These are phyloP conservation scores for Smithornis capensis DNA, from an alignment of 2,113 vertebrate species.

Conservation along the genomic window DNA sequence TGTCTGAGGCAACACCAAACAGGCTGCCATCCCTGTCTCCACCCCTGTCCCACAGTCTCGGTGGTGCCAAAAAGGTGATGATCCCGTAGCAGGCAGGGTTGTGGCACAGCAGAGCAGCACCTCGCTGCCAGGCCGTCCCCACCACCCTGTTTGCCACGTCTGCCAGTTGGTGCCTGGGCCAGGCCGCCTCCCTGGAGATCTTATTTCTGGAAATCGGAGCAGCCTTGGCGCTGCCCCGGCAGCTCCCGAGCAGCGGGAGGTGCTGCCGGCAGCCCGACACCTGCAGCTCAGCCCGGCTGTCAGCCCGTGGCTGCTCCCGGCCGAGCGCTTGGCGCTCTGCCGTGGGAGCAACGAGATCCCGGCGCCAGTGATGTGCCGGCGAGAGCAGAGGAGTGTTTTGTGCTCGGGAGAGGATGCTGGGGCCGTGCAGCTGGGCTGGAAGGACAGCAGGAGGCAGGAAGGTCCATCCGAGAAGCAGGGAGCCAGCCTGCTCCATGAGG, in stretches of 20 bases:
- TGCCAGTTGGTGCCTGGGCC: conserved; percentile 40
- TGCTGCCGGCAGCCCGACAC: neutral
- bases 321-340: neutral
- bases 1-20: neutral
- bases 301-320: neutral
- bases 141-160: neutral
- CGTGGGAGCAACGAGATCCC: neutral
- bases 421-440: neutral
- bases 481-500: rapidly evolving
- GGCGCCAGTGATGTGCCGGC: neutral
- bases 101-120: rapidly evolving
- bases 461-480: neutral
- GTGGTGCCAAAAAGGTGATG: rapidly evolving
- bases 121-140: rapidly evolving
- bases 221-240: neutral
- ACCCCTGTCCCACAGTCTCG: neutral
- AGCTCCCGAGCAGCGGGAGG: neutral
- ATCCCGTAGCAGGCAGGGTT: neutral
- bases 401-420: neutral
- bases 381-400: neutral
- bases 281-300: conserved; percentile 1
- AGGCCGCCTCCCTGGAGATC: conserved; percentile 11
- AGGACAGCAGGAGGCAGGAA: neutral
- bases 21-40: neutral
- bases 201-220: conserved; percentile 55